Conservation (phyloP, 1,140 invertebrate genomes). For the Caenorhabditis remanei region DNA sequence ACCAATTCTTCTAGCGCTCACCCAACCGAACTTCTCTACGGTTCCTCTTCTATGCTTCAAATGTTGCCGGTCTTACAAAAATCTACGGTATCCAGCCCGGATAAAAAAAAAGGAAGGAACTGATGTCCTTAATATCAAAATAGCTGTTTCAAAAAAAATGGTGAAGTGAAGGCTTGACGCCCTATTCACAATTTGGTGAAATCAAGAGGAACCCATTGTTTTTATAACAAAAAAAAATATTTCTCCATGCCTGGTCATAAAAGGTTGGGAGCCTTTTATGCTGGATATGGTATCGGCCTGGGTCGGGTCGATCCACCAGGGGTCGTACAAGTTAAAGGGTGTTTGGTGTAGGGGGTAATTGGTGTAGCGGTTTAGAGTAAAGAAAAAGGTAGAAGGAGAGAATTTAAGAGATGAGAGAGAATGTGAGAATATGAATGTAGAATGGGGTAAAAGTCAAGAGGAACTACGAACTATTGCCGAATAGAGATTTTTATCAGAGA, state of each 20-base stretch:
- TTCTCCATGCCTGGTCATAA: neutral
- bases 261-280: neutral
- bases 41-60: too few relatives aligned
- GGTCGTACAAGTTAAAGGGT: neutral
- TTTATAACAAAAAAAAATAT: neutral
- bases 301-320: neutral
- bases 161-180: neutral
- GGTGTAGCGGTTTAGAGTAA: neutral
- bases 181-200: neutral
- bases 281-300: neutral
- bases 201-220: neutral
- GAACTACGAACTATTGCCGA: neutral
- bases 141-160: constrained; percentile 9
- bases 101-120: neutral
- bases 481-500: constrained; percentile 4
- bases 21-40: too few relatives aligned
- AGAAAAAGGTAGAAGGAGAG: neutral
- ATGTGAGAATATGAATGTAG: too few relatives aligned
- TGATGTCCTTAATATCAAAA: neutral
- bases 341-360: neutral
- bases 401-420: neutral
- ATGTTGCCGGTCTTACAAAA: too few relatives aligned
- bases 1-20: too few relatives aligned
- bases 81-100: neutral
- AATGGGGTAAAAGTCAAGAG: neutral